phyloP scores from a whole-genome alignment of 2,888 invertebrate species.

The Pilophorus perplexus region DNA sequence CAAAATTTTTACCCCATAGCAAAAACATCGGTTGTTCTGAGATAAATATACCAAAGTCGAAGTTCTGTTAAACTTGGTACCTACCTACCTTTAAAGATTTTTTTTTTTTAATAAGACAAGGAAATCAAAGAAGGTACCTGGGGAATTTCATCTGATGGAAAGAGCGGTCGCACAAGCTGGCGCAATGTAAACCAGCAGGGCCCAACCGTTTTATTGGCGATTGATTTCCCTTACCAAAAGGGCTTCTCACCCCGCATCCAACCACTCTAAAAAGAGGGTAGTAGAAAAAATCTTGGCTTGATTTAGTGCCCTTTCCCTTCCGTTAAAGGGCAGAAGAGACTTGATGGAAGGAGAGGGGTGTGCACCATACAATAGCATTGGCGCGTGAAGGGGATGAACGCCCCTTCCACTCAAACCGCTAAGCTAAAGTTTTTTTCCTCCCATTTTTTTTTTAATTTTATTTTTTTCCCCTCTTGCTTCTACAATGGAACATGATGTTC shows the following conservation, averaged over 20 bases:
- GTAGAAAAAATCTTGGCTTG: conserved; percentile 16
- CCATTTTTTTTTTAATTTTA: background rate
- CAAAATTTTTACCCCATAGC: too few relatives aligned
- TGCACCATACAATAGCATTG: background rate
- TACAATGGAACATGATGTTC: too few relatives aligned
- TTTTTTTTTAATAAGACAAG: too few relatives aligned
- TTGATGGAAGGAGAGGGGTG: background rate
- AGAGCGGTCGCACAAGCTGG: background rate
- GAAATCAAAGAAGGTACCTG: too few relatives aligned
- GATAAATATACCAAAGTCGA: too few relatives aligned
- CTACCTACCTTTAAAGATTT: too few relatives aligned
- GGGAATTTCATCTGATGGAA: too few relatives aligned
- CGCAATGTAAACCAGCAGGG: conserved; percentile 19
- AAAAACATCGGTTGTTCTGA: too few relatives aligned
- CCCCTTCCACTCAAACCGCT: background rate
- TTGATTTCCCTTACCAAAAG: conserved; percentile 23
- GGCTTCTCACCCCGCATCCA: background rate
- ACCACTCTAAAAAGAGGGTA: conserved; percentile 2
- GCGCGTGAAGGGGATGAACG: background rate
- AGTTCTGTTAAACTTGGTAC: too few relatives aligned
- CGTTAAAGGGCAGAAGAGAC: conserved; percentile 19
- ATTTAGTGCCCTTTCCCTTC: conserved; percentile 29
- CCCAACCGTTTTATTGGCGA: conserved; percentile 29
- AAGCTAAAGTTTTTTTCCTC: background rate
- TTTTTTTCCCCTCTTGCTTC: too few relatives aligned